Conservation (phyloP, 2,113 vertebrate species). For the Tamias sibiricus region DNA sequence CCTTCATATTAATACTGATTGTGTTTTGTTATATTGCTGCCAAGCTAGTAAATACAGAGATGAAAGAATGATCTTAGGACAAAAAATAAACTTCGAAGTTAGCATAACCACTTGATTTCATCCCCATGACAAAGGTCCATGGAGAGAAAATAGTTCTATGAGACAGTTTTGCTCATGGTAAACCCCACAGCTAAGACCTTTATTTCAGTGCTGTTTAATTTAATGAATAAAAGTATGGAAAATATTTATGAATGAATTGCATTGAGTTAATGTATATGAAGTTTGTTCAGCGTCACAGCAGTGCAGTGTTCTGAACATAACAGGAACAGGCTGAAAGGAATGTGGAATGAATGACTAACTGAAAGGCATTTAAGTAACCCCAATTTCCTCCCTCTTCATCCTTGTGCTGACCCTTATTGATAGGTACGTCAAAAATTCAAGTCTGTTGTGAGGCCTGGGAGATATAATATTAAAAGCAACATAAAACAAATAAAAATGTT, state of each 20-base stretch:
- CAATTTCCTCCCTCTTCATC: not conserved
- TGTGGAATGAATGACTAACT: not conserved
- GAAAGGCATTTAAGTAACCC: not conserved
- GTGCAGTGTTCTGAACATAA: not conserved
- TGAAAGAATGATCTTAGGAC: not conserved
- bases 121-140: not conserved
- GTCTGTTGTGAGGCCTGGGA: not conserved
- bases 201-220: not conserved
- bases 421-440: not conserved
- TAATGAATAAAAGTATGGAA: not conserved
- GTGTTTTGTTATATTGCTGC: not conserved
- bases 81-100: not conserved
- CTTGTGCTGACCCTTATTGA: not conserved
- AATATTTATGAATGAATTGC: not conserved
- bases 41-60: not conserved
- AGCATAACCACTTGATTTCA: not conserved
- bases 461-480: not conserved
- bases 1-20: not conserved
- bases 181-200: not conserved
- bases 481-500: not conserved
- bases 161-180: not conserved
- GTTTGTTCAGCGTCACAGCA: not conserved
- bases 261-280: not conserved
- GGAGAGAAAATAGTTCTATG: not conserved
- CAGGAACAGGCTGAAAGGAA: not conserved